Evolutionary conservation across 1,140 invertebrate species (phyloP).

Genomic region (Meloidogyne chitwoodi): DNA sequence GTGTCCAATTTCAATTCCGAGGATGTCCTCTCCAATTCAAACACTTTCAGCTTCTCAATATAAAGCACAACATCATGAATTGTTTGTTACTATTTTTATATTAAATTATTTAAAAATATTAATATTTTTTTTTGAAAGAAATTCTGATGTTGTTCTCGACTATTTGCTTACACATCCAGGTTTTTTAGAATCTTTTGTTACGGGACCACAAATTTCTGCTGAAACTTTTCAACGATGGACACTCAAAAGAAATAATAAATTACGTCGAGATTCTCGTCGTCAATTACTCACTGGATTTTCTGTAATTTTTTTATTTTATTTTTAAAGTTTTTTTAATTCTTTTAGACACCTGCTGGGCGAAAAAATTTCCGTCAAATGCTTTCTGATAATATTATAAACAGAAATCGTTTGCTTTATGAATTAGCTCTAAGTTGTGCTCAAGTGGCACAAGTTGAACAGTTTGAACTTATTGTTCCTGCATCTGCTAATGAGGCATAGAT

Average conservation of each 20-base stretch:
- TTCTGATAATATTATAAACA: slow-evolving; percentile 19
- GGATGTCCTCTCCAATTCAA: slow-evolving; percentile 20
- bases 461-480: slow-evolving; percentile 42
- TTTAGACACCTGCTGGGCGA: slow-evolving; percentile 32
- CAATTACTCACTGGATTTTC: slow-evolving; percentile 24
- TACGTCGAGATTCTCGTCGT: slow-evolving; percentile 32
- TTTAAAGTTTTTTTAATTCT: slow-evolving; percentile 2
- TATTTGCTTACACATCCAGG: slow-evolving; percentile 42
- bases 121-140: background rate
- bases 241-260: slow-evolving; percentile 33
- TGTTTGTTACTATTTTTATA: background rate
- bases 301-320: slow-evolving; percentile 1
- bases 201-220: slow-evolving; percentile 32
- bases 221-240: slow-evolving; percentile 53
- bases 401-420: slow-evolving; percentile 46
- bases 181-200: slow-evolving; percentile 45
- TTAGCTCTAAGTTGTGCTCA: slow-evolving; percentile 47
- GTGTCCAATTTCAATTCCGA: slow-evolving; percentile 15
- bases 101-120: background rate
- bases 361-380: slow-evolving; percentile 28
- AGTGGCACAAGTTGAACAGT: slow-evolving; percentile 39
- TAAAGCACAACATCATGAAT: slow-evolving; percentile 16
- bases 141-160: slow-evolving; percentile 39
- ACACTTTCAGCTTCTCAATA: slow-evolving; percentile 18
- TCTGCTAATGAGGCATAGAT: slow-evolving; percentile 18